Base-by-base conservation (phyloP, 53 echinoderm and acorn worm genomes). In the Mesocentrotus franciscanus region DNA sequence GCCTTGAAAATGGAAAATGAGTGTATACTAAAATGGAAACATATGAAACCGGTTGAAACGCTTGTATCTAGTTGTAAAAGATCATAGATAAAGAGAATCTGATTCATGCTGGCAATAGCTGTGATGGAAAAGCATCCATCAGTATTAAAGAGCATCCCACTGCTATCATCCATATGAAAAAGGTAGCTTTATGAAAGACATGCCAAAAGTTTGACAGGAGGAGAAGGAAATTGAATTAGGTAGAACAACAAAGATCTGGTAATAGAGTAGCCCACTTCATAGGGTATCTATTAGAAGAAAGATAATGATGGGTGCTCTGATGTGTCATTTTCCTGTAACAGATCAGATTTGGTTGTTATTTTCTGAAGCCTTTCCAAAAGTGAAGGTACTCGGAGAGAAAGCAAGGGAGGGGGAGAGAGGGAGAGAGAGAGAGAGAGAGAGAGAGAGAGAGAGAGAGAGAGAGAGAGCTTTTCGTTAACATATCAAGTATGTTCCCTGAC, bases 171-270 rank as follows among this genome's bases (percentile, higher is more conserved):
- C 57, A 57, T 15, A 85, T 24, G 56, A 85, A 26, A 42, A 56
- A 32, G 91, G 35, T 91, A 64, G 24, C 35, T 34, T 60, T 36
- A 33, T 58, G 36, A 62, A 91, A 66, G 66, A 66, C 91, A 91
- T 33, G 91, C 66, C 64, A 59, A 39, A 39, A 91, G 36, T 34
- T 85, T 91, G 91, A 91, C 92, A 92, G 71, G 57, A 75, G 92
- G 20, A 26, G 49, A 72, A 92, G 92, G 92, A 92, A 92, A 92
- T 92, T 92, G 92, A 92, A 92, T 92, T 92, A 92, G 74, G 29
- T 68, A 56, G 72, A 92, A 92, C 57, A 92, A 92, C 92, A 92
- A 72, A 92, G 92, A 92, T 71, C 13, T 92, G 74, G 92, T 71
- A 74, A 74, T 75, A n/a, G 72, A 92, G 29, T 74, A 92, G 72